phyloP scores from a whole-genome alignment of 2,888 invertebrate species.

The Pheosia gnoma region DNA sequence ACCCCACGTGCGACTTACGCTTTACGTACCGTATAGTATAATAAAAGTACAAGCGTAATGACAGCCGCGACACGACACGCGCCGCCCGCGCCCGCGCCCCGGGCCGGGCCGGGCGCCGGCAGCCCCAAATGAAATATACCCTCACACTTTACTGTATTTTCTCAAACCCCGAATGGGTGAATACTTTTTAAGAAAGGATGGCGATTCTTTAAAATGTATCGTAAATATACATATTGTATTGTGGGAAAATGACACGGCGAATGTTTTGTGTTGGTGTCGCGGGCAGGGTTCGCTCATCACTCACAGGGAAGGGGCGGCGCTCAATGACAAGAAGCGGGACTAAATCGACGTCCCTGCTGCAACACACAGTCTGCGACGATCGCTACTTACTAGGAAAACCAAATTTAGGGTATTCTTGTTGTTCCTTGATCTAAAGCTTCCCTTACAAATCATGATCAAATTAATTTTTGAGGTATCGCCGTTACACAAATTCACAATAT shows the following conservation, averaged over 20 bases:
- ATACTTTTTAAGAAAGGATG: constrained; percentile 1
- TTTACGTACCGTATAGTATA: not conserved
- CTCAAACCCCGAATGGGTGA: not conserved
- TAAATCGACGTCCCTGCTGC: not conserved
- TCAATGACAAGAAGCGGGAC: not conserved
- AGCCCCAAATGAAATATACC: not conserved
- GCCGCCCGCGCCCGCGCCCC: not conserved
- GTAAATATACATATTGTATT: constrained; percentile 2
- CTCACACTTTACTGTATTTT: not conserved
- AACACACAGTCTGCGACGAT: not conserved
- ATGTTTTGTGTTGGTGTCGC: not conserved
- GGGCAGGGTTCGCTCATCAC: not conserved
- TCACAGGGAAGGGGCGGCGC: not conserved
- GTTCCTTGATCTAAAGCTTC: not conserved
- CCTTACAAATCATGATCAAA: not conserved
- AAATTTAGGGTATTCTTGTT: not conserved
- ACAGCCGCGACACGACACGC: not conserved
- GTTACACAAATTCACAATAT: too few relatives aligned
- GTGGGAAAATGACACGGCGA: constrained; percentile 1
- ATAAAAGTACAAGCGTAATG: constrained; percentile 1
- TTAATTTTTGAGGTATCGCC: not conserved
- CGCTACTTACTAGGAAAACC: not conserved
- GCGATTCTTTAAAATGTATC: not conserved
- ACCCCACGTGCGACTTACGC: not conserved
- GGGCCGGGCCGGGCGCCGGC: not conserved